These are phyloP conservation scores for Oreohelix idahoensis DNA, from an alignment of 1,140 invertebrate genomes.

Conservation along the genomic window DNA sequence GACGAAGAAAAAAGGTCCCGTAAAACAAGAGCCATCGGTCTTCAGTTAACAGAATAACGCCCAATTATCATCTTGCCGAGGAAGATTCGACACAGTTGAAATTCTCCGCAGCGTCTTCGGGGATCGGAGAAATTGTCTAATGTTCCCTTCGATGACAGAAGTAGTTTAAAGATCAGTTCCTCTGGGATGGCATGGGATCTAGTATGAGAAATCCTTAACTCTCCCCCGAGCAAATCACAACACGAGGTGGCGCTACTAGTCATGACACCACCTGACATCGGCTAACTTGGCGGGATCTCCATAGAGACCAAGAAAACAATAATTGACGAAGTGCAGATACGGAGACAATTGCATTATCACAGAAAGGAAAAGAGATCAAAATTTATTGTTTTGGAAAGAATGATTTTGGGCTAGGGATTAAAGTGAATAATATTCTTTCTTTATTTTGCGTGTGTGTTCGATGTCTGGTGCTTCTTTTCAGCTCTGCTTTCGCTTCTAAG, in stretches of 20 bases:
- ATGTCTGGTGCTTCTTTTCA: too few species aligned
- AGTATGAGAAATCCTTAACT: not conserved
- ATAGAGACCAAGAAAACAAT: not conserved
- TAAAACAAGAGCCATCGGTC: not conserved
- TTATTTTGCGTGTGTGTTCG: too few species aligned
- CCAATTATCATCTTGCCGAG: not conserved
- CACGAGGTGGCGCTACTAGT: conserved; percentile 19
- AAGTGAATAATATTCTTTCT: not conserved
- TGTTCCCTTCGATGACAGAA: not conserved
- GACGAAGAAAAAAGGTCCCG: not conserved
- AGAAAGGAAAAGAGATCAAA: not conserved
- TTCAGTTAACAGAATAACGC: not conserved
- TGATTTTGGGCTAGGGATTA: not conserved
- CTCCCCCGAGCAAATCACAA: conserved; percentile 20
- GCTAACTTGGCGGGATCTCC: conserved; percentile 12
- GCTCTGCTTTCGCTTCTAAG: too few species aligned
- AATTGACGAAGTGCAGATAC: not conserved
- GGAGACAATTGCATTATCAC: not conserved
- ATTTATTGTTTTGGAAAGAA: not conserved
- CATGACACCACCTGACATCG: conserved; percentile 17
- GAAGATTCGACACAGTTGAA: not conserved
- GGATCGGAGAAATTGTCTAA: not conserved
- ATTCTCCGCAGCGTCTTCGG: not conserved
- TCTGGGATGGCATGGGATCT: not conserved
- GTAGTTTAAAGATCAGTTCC: not conserved